Evolutionary conservation across 2,888 invertebrate genomes (phyloP), one percentile per base, ranked within the genome.

Genomic region (Brachycybe producta): DNA sequence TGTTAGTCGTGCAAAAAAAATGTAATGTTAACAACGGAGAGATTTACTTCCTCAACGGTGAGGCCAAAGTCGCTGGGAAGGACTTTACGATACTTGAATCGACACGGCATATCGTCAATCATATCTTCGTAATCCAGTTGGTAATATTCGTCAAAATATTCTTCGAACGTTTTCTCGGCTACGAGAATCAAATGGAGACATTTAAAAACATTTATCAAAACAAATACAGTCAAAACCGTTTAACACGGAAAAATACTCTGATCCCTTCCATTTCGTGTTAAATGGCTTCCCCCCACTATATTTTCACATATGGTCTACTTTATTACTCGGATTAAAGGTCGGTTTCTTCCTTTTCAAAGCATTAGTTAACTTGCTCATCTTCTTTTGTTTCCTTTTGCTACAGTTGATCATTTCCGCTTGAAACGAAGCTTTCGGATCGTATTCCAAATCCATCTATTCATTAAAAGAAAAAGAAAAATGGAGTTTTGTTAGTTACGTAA

Each of bases 131-230:
- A 97, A 67, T 95, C 90, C 64, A 95, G 72, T 61, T 83, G 79
- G 64, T 95, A 95, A 66, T 94, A 95, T 66, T 95, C 92, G 61
- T 95, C 88, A 64, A 92, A 78, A 63, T 92, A 92, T 59, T 91
- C 75, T 28, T 81, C 77, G 66, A 87, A 92, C 0, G 80, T 80
- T 54, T 82, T 76, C 52, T 78, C 64, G 30, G 57, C 66, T 55
- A 49, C 11, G 13, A 39, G 42, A 36, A 38, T 39, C 19, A 34
- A 27, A 19, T 65, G 52, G 17, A 57, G 54, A 51, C n/a, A 8
- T 36, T 8, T 36, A 36, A 43, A 28, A 30, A 44, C 24, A 38
- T 24, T 36, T 26, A 43, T 34, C 27, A 7, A 27, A 38, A 28
- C 15, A 27, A 49, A 15, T 30, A 30, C 30, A 30, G n/a, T n/a